Conservation (phyloP, 2,113 vertebrate genomes). For the Lasiurus borealis region DNA sequence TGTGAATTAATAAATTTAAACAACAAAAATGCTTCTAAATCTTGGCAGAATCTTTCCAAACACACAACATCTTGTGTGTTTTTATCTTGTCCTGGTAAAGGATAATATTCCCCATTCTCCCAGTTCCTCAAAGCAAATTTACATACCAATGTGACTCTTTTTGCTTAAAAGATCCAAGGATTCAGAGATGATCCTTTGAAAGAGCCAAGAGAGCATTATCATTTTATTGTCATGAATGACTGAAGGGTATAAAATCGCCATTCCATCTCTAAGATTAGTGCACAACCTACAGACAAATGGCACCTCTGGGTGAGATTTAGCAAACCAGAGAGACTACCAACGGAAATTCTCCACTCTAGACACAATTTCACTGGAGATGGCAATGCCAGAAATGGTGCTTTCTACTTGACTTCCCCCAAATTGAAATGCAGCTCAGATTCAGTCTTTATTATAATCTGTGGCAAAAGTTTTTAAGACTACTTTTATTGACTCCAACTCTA, state of each 20-base stretch:
- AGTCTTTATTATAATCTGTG: constrained; percentile 37
- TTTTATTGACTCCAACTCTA: constrained; percentile 66
- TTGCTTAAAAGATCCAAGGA: neutral
- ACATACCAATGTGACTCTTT: neutral
- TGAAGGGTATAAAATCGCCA: constrained; percentile 22
- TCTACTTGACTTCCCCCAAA: constrained; percentile 53
- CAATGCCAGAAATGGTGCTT: neutral
- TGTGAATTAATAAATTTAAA: neutral
- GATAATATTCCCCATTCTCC: neutral
- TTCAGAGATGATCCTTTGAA: constrained; percentile 29
- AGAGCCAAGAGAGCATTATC: neutral
- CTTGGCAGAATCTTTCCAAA: constrained; percentile 21
- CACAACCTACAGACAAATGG: neutral
- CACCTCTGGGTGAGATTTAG: neutral
- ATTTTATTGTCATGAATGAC: constrained; percentile 53
- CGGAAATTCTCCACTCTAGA: constrained; percentile 13
- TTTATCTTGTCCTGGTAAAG: neutral
- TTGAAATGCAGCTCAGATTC: constrained; percentile 28
- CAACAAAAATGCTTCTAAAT: neutral
- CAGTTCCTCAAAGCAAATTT: constrained; percentile 49
- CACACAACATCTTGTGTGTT: neutral
- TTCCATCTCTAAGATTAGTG: neutral
- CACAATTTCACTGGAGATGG: constrained; percentile 20
- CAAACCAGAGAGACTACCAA: neutral
- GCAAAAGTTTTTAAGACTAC: constrained; percentile 46